phyloP scores from a whole-genome alignment of 2,113 vertebrate species.

The Oncorhynchus mykiss region DNA sequence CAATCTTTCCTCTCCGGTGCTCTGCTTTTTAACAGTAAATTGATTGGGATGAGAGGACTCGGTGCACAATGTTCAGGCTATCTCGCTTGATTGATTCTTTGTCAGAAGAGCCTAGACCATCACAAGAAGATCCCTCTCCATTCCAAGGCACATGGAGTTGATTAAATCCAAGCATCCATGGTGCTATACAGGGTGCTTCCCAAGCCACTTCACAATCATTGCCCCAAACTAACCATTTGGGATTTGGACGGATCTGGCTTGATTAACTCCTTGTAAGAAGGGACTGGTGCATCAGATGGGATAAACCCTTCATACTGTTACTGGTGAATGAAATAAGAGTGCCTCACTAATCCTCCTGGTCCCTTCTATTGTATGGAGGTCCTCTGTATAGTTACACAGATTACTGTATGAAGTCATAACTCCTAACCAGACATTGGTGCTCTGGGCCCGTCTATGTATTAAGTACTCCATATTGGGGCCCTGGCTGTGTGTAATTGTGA shows the following conservation, averaged over 20 bases:
- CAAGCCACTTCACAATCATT: constrained; percentile 30
- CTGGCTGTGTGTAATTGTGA: constrained; percentile 22
- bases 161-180: constrained; percentile 39
- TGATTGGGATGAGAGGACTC: constrained; percentile 15
- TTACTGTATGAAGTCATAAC: constrained; percentile 4
- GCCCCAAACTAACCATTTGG: background rate
- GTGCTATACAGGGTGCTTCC: constrained; percentile 10
- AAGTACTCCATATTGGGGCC: background rate
- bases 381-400: background rate
- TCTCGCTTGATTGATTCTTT: constrained; percentile 30
- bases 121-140: constrained; percentile 3
- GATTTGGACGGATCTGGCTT: constrained; percentile 8
- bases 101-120: constrained; percentile 7
- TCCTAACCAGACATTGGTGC: background rate
- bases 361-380: background rate
- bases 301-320: background rate
- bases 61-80: constrained; percentile 3
- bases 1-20: background rate
- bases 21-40: constrained; percentile 3
- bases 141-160: constrained; percentile 8
- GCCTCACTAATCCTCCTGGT: background rate
- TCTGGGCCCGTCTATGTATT: background rate
- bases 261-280: constrained; percentile 29
- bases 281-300: background rate
- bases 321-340: background rate